Evolutionary conservation across 2,888 invertebrate genomes (phyloP), one percentile per base, ranked within the genome.

Genomic region (Myathropa florea): DNA sequence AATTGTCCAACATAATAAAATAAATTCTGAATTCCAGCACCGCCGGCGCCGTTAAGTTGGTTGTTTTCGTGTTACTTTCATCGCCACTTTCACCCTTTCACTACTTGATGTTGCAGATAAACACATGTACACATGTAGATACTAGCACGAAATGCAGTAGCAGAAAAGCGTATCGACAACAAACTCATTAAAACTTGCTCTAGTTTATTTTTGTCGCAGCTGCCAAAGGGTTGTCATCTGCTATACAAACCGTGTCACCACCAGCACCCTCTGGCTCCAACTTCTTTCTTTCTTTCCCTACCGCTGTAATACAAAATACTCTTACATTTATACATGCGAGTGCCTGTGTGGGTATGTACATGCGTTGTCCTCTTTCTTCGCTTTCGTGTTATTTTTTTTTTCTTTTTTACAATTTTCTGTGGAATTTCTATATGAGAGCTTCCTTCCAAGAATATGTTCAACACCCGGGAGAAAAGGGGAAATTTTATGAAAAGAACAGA

Each of bases 161-260:
- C 59, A 72, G 57, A 73, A 61, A 6, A 71, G 67, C 26, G 23
- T 85, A 85, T 85, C 77, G 85, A 85, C 82, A 85, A 73, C 85
- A 85, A 82, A 85, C 85, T 85, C 85, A 85, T 85, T 81, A 81
- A 77, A 85, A 85, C 55, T 77, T 85, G 85, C 68, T 85, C 85
- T 64, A 85, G 72, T 81, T 85, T 85, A 65, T 82, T 68, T 73
- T 85, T 78, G 85, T 77, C 76, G 76, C 76, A 85, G 67, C 72
- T 85, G 85, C 82, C 82, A 85, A 85, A 82, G 85, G 77, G 77
- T 82, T 77, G 85, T 77, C 85, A 60, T 73, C 63, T 73, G 53
- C 71, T 18, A 53, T 39, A 33, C 33, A 73, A 72, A 61, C 65
- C 70, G 55, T 61, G 53, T 70, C 64, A 70, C 39, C 68, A 24